Conservation (phyloP, 2,888 invertebrate genomes). For the Lasioglossum leucozonium region DNA sequence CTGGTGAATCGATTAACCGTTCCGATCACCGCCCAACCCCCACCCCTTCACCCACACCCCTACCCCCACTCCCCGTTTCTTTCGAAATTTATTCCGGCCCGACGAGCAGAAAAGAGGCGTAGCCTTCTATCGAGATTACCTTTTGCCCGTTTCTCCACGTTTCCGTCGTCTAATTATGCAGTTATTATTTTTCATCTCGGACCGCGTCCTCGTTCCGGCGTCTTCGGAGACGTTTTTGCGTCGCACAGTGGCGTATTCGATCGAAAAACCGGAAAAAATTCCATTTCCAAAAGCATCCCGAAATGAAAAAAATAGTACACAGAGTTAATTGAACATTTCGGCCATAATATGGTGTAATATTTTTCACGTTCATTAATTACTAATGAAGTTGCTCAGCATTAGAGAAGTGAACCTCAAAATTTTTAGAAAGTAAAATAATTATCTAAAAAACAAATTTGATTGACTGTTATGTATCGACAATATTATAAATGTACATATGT, state of each 20-base stretch:
- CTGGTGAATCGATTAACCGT: constrained; percentile 32
- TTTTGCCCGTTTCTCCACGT: neutral
- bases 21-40: neutral
- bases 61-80: neutral
- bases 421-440: too few species aligned
- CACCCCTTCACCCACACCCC: too few species aligned
- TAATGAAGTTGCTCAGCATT: too few species aligned
- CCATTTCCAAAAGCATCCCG: neutral
- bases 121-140: neutral
- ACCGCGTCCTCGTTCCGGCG: neutral
- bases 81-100: neutral
- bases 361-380: neutral
- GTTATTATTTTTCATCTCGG: neutral
- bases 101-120: neutral
- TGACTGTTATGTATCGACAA: too few species aligned
- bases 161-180: neutral
- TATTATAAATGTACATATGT: too few species aligned
- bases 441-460: too few species aligned
- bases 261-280: neutral
- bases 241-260: neutral
- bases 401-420: too few species aligned
- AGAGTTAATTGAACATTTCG: neutral
- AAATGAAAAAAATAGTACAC: neutral
- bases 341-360: neutral
- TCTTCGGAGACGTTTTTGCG: neutral